Base-by-base conservation (phyloP, 2,888 invertebrate species). In the Malachius bipustulatus region DNA sequence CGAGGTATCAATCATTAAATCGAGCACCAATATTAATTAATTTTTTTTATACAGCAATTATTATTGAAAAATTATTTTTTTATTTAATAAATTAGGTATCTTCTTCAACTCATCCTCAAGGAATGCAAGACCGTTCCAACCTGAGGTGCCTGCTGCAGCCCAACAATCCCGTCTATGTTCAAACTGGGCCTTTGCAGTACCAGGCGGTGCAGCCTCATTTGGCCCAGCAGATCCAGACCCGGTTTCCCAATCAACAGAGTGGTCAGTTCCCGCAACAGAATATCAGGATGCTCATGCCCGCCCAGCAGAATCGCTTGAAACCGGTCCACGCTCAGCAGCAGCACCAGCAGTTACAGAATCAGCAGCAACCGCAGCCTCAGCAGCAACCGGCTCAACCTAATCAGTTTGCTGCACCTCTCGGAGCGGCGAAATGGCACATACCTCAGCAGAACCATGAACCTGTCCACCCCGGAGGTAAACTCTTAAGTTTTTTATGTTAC, bases 401-500 rank as follows among this genome's bases (percentile, higher is more conserved):
- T 10, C 14, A 11, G 9, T 54, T 32, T n/a, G 24, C 60, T 58
- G 46, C 47, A 68, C 42, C 64, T 62, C 53, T 64, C 63, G 47
- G 50, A 45, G 46, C 59, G 14, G 73, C 75, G 52, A 78, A 80
- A 56, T 83, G 83, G 82, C 83, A 83, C 61, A 82, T 79, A 49
- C 83, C 77, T 36, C 77, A 76, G 54, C 73, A 73, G 31, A 27
- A 30, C 8, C 31, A 35, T 2, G 35, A 33, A n/a, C 39, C 36
- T 14, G 39, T 40, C 31, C 33, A 35, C 14, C 35, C n/a, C n/a
- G n/a, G n/a, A n/a, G n/a, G n/a, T n/a, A n/a, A n/a, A n/a, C 34
- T 12, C n/a, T 28, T 32, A 28, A 36, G 34, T 10, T 13, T 34
- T 10, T 37, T 34, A n/a, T n/a, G n/a, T n/a, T n/a, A n/a, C n/a